Evolutionary conservation across 2,888 invertebrate species (phyloP), one percentile per base, ranked within the genome.

Genomic region (Macrophya annulata): DNA sequence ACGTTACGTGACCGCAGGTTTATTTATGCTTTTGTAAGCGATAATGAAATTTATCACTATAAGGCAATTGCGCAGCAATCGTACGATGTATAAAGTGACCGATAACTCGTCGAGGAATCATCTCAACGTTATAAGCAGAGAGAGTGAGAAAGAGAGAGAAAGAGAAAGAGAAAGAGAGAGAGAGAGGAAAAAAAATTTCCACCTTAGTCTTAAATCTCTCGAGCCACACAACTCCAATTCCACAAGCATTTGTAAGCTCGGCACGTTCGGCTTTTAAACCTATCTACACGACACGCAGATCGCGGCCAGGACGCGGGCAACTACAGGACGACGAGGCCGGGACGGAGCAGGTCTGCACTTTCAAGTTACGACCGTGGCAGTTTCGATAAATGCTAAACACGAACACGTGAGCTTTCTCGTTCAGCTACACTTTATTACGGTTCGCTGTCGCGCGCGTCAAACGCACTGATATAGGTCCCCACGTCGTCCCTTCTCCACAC

Each of bases 361-460:
- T 91, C 89, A 89, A 93, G 93, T 93, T 93, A 93, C 93, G 93
- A 92, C 92, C 91, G 92, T 90, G 68, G 91, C 86, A 90, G 89
- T 92, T 93, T 93, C 93, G 93, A 93, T 93, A 93, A 93, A 93
- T 92, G 93, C 92, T 93, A 92, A 93, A 92, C 92, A 92, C 89
- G 90, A 93, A 93, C 93, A 92, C 92, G 93, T 92, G 93, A 93
- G 93, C 92, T 93, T 93, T 92, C 93, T 92, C 91, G 92, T 92
- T 90, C 90, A 84, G 89, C 87, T 87, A 89, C 90, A 92, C 89
- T 92, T 93, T 93, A 93, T 93, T 91, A 92, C 90, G 59, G 81
- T 62, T 81, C 62, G 89, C 88, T 85, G 89, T 76, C 74, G 76
- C 48, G n/a, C 85, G 85, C 85, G 77, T 85, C 85, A 79, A 85